These are phyloP conservation scores for Desmodus rotundus DNA, from an alignment of 2,113 vertebrate species.

Conservation along the genomic window DNA sequence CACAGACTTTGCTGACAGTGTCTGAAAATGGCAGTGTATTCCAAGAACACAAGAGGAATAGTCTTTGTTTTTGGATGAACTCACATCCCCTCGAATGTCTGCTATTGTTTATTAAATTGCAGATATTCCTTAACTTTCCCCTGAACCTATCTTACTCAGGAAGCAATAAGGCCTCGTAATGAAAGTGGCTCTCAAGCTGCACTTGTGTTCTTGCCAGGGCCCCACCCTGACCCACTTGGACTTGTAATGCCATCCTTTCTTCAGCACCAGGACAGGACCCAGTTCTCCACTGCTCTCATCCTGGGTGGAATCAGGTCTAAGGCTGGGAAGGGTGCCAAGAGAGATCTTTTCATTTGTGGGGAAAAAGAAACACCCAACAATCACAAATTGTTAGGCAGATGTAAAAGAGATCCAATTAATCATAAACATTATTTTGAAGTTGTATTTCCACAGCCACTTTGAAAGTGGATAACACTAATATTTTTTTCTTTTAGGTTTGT, in stretches of 20 bases:
- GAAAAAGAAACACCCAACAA: background rate
- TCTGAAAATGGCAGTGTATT: background rate
- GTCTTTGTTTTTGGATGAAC: background rate
- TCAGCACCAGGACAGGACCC: background rate
- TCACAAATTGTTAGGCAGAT: conserved; percentile 17
- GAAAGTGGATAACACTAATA: conserved; percentile 34
- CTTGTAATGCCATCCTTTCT: background rate
- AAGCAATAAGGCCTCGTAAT: background rate
- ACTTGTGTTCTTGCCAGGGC: background rate
- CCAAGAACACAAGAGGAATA: background rate
- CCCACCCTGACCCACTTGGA: background rate
- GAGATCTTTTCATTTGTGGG: background rate
- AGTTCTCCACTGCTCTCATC: background rate
- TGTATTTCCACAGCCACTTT: conserved; percentile 22
- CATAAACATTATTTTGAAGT: conserved; percentile 32
- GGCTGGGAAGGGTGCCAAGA: background rate
- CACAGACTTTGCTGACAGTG: background rate
- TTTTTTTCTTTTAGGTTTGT: background rate
- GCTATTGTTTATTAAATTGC: background rate
- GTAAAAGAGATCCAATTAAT: conserved; percentile 43
- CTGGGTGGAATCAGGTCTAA: background rate
- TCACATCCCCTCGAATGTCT: background rate
- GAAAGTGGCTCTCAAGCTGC: background rate
- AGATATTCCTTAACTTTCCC: background rate
- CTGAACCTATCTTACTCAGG: background rate